Conservation (phyloP, 2,888 invertebrate species). For the Cactoblastis cactorum region DNA sequence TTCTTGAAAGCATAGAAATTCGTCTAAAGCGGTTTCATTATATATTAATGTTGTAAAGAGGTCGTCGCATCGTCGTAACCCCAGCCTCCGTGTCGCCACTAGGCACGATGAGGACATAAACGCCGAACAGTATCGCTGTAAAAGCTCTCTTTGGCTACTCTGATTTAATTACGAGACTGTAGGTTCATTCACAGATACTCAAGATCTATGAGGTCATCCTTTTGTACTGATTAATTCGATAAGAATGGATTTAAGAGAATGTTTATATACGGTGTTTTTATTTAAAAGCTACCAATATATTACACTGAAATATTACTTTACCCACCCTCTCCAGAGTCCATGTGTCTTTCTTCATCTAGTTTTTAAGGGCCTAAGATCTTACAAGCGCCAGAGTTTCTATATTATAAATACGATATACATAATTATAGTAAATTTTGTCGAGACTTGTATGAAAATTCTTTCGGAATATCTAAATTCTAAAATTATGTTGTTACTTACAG, state of each 20-base stretch:
- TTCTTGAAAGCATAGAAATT: neutral
- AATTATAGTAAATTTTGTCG: too few relatives aligned
- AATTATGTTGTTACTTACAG: conserved; percentile 67
- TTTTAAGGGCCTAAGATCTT: too few relatives aligned
- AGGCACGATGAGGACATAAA: conserved; percentile 44
- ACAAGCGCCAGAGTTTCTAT: too few relatives aligned
- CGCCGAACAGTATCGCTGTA: conserved; percentile 32
- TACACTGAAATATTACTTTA: too few relatives aligned
- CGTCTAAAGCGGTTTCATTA: neutral
- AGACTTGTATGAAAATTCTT: too few relatives aligned
- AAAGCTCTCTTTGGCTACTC: conserved; percentile 29
- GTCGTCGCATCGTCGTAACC: neutral
- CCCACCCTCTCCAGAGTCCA: too few relatives aligned
- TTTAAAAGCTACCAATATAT: too few relatives aligned
- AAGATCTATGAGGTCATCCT: neutral
- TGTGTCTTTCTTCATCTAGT: too few relatives aligned
- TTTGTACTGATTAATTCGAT: neutral
- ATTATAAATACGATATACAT: too few relatives aligned
- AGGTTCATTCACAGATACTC: conserved; percentile 21
- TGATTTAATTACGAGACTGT: conserved; percentile 34
- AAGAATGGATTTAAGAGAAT: too few relatives aligned
- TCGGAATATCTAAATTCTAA: neutral
- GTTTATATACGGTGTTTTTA: too few relatives aligned
- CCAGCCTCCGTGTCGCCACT: conserved; percentile 39
- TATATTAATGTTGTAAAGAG: neutral